Base-by-base conservation (phyloP, 2,797 vertebrate species). In the Iguana delicatissima region DNA sequence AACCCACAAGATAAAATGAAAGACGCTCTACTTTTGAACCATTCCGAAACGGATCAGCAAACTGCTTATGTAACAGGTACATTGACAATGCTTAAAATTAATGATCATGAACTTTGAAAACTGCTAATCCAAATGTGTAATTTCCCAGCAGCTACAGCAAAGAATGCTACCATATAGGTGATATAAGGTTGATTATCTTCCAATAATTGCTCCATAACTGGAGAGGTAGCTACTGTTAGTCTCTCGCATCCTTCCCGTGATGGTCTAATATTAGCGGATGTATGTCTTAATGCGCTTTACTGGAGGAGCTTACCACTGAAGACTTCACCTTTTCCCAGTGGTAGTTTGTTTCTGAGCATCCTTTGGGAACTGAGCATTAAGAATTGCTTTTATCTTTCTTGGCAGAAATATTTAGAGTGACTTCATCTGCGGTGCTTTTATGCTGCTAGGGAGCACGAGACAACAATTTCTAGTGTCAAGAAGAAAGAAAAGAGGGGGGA, bases 401-500 rank as follows among this genome's bases (percentile, higher is more conserved):
- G 32, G 69, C n/a, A 35, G 24, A 88, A 88, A 55, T 88, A 69
- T 72, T 80, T 50, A 38, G 76, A 50, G 59, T 26, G 59, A 38
- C 38, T 62, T 77, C 59, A 42, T 32, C 20, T 26, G 22, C 13
- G 0, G 62, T 6, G 62, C 38, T 84, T 14, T 67, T 24, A 14
- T 32, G 14, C 62, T 67, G 38, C 38, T 46, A 8, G 10, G 24
- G 24, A 46, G 24, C 16, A 7, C 8, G 24, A 14, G 62, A 52
- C 52, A 55, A 35, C n/a, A 38, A 1, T 55, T 67, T 55, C 32
- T 13, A 80, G n/a, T 26, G n/a, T 26, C 29, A 55, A 46, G 82
- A 46, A 84, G 55, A 64, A 59, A 57, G 1, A 3, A 8, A 32
- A 59, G 0, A 2, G 2, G 74, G 0, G 2, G 1, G 0, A 16